Conservation (phyloP, 1,140 invertebrate genomes). For the Wiebesia pumilae region DNA sequence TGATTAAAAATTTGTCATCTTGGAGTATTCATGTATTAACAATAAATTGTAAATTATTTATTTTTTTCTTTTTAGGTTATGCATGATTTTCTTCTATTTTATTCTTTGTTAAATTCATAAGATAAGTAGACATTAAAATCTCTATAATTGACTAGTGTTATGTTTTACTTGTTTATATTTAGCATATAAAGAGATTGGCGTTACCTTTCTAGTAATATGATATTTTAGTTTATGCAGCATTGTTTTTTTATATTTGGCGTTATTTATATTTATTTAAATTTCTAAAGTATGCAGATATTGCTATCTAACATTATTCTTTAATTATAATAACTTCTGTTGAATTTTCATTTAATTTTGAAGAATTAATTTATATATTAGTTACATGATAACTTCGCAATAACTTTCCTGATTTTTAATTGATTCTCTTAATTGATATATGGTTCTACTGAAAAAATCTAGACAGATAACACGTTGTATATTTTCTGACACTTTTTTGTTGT, state of each 20-base stretch:
- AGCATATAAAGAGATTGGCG: conserved; percentile 37
- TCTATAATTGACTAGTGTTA: conserved; percentile 72
- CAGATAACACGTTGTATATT: conserved; percentile 16
- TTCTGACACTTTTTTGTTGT: conserved; percentile 47
- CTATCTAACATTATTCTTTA: not conserved
- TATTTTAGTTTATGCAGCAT: not conserved
- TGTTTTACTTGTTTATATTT: conserved; percentile 55
- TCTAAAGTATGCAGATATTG: not conserved
- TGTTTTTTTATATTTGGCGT: conserved; percentile 37
- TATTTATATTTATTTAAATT: conserved; percentile 23
- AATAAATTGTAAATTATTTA: conserved; percentile 6
- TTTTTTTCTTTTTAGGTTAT: conserved; percentile 26
- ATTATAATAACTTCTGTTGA: not conserved
- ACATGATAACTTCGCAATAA: not conserved
- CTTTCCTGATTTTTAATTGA: conserved; percentile 14
- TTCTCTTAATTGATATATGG: not conserved
- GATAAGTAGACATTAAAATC: conserved; percentile 55
- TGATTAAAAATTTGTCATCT: conserved; percentile 60
- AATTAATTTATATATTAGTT: conserved; percentile 26
- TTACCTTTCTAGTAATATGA: not conserved
- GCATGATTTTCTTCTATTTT: conserved; percentile 18
- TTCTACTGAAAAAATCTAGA: conserved; percentile 19
- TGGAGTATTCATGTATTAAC: conserved; percentile 22
- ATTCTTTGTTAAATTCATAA: not conserved
- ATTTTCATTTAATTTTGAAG: conserved; percentile 14